Evolutionary conservation across 2,797 vertebrate genomes (phyloP), one percentile per base, ranked within the genome.

Genomic region (Hypotaenidia philippensis): DNA sequence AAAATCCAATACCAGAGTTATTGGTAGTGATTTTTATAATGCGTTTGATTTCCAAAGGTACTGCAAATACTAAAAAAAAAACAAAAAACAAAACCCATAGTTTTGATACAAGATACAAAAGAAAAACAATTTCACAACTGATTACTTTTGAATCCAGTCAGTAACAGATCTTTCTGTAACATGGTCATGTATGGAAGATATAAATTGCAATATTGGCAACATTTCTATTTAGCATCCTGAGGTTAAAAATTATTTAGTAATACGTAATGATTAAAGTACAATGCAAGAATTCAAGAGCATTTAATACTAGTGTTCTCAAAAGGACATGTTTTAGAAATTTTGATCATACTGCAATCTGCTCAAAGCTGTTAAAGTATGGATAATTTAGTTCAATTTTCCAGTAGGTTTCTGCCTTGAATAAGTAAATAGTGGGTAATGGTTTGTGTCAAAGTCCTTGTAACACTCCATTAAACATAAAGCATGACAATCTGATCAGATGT

Each of bases 351-450:
- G 95, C 96, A 97, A 97, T 98, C 93, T 98, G 94, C 93, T 97
- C 93, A 89, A 97, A 98, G 93, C 97, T 98, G 96, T 97, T 98
- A 97, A 97, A 98, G 94, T 97, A 98, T 97, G 97, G 98, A 98
- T 98, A 98, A 98, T 98, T 98, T 98, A 40, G 94, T 98, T 97
- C 96, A 97, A 98, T 98, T 98, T 98, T 98, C 98, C 98, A 98
- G 96, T 96, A 97, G 97, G 97, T 97, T 98, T 98, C 97, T 97
- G 97, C 96, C 97, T 97, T 97, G 96, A 98, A 98, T 98, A 98
- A 99, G 99, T 99, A 99, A 99, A 99, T 98, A 98, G 97, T 96
- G 97, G 98, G 98, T 99, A 99, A 99, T 99, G 98, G 98, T 97
- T 99, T 99, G 98, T 99, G 98, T 98, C 98, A 98, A 98, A 98